Evolutionary conservation across 2,888 invertebrate species (phyloP).

Genomic region (Caenorhabditis japonica): DNA sequence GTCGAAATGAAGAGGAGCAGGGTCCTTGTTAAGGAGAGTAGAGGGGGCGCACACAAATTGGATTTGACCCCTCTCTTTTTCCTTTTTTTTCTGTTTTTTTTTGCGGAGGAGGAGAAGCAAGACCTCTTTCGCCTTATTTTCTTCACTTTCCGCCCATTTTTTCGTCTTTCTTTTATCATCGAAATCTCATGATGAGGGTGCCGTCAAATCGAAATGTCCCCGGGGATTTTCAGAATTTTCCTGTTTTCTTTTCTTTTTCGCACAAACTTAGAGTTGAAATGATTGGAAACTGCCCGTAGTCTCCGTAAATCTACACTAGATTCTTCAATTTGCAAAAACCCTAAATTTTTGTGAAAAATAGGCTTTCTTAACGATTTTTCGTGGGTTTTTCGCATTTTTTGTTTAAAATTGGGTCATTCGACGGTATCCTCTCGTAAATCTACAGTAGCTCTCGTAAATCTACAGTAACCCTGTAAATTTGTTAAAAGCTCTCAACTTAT

Average conservation of each 20-base stretch:
- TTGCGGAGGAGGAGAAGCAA: constrained; percentile 1
- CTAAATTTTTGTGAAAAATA: no score
- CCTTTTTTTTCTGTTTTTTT: constrained; percentile 18
- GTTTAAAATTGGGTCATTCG: neutral
- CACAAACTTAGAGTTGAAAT: no score
- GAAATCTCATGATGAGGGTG: constrained; percentile 24
- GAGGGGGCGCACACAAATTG: constrained; percentile 31
- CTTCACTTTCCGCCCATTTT: constrained; percentile 13
- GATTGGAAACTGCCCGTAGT: no score
- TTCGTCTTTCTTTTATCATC: constrained; percentile 11
- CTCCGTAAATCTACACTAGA: no score
- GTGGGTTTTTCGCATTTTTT: neutral
- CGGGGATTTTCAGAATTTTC: no score
- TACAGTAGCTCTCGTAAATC: neutral
- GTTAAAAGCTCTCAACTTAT: no score
- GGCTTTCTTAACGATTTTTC: neutral
- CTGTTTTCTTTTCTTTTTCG: no score
- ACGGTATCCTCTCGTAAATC: no score
- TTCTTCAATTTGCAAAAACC: no score
- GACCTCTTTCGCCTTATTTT: constrained; percentile 3
- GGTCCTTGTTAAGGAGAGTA: neutral
- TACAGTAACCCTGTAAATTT: no score
- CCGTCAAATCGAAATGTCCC: no score
- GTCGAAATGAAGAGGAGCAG: constrained; percentile 35
- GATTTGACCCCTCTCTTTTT: constrained; percentile 36